Base-by-base conservation (phyloP, 2,888 invertebrate species). In the Parnassius smintheus region DNA sequence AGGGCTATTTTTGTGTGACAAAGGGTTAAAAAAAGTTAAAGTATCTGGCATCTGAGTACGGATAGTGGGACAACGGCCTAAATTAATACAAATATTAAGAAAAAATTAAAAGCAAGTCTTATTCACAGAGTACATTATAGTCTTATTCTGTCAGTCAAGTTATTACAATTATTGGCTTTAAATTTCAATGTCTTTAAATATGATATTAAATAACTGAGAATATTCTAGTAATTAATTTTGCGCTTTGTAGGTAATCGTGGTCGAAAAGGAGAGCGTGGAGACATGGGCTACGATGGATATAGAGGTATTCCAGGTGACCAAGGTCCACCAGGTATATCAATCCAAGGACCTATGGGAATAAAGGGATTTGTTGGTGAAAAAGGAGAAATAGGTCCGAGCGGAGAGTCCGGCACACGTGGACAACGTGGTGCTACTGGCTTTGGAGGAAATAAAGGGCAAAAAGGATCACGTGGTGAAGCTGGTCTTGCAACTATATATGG, bases 351-450 rank as follows among this genome's bases (percentile, higher is more conserved):
- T 18, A 70, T 71, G 42, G 97, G 97, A 13, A 77, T 87, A 10
- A 95, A 95, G 81, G 96, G 96, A 3, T 92, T 93, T 68, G 84
- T 91, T 1, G 97, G 96, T 45, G 82, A 93, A 55, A 92, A 89
- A 35, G 96, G 96, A 50, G 92, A 93, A 64, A 78, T 83, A 49
- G 95, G 97, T 13, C 93, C 92, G 0, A 87, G 81, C 48, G 97
- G 97, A 56, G 78, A 82, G 3, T 82, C 92, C 7, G 96, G 96
- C 45, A 73, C 75, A 10, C 75, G 59, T 58, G 91, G 91, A 22
- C 45, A 54, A 61, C 68, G 2, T 35, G 97, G 97, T 10, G 77
- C 87, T 0, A 93, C 93, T 73, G 96, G 96, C 8, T 88, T 92
- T 64, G 87, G 92, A 0, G 96, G 96, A n/a, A 63, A 61, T 50